phyloP scores from a whole-genome alignment of 2,888 invertebrate genomes.

The Laspeyria flexula region DNA sequence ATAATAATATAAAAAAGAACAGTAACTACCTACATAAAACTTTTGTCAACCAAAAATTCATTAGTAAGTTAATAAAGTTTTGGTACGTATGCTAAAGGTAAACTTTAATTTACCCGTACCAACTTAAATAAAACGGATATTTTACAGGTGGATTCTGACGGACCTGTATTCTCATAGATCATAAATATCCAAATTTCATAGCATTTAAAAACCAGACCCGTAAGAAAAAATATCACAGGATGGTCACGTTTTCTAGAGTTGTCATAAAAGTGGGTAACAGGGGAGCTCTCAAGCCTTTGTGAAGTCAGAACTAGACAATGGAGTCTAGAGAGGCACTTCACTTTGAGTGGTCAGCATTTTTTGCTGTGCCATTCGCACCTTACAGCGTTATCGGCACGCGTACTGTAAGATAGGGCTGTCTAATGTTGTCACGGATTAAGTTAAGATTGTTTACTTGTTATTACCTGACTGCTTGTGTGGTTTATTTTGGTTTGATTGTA shows the following conservation, averaged over 20 bases:
- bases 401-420: conserved; percentile 50
- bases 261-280: conserved; percentile 51
- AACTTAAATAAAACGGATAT: too few species aligned
- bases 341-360: conserved; percentile 76
- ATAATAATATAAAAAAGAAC: too few species aligned
- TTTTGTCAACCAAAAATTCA: too few species aligned
- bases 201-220: not conserved
- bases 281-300: conserved; percentile 61
- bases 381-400: conserved; percentile 69
- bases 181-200: not conserved
- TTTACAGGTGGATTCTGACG: too few species aligned
- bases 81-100: too few species aligned
- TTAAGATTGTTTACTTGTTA: too few species aligned
- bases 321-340: conserved; percentile 60
- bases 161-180: not conserved
- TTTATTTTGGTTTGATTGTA: too few species aligned
- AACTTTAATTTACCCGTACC: too few species aligned
- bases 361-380: conserved; percentile 67
- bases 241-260: conserved; percentile 35
- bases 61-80: too few species aligned
- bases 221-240: conserved; percentile 8
- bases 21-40: too few species aligned
- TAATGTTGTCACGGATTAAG: not conserved
- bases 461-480: not conserved
- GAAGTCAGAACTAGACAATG: conserved; percentile 64